Conservation (phyloP, 1,140 invertebrate genomes). For the Bombus difficillimus region DNA sequence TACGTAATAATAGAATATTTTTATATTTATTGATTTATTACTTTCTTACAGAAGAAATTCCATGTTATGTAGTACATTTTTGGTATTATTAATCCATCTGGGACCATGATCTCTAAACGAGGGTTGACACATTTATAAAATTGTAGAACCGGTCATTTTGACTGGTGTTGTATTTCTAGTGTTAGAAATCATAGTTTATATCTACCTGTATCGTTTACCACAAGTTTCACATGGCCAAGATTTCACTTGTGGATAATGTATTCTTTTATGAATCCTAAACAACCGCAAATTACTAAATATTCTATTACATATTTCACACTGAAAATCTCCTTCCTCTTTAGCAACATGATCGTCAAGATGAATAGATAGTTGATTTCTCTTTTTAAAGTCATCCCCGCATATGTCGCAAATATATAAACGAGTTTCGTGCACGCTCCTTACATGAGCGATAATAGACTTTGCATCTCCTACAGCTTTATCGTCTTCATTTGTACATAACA, state of each 20-base stretch:
- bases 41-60: too few species aligned
- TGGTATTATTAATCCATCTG: too few species aligned
- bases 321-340: conserved; percentile 85
- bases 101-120: too few species aligned
- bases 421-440: conserved; percentile 85
- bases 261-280: conserved; percentile 85
- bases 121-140: too few species aligned
- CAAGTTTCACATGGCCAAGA: conserved; percentile 86
- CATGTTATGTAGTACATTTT: too few species aligned
- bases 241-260: conserved; percentile 86
- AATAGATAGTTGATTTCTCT: conserved; percentile 85
- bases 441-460: conserved; percentile 85
- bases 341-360: conserved; percentile 88
- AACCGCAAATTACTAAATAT: conserved; percentile 86
- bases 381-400: conserved; percentile 86
- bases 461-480: conserved; percentile 82
- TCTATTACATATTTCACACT: conserved; percentile 86
- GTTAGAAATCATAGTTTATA: not conserved
- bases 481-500: conserved; percentile 83
- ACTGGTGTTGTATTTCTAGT: too few species aligned
- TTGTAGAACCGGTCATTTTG: too few species aligned
- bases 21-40: too few species aligned
- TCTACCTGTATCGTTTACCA: conserved; percentile 85
- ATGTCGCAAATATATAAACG: conserved; percentile 88
- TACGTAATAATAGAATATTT: too few species aligned